These are phyloP conservation scores for Lagopus muta DNA, from an alignment of 2,113 vertebrate genomes.

Conservation along the genomic window DNA sequence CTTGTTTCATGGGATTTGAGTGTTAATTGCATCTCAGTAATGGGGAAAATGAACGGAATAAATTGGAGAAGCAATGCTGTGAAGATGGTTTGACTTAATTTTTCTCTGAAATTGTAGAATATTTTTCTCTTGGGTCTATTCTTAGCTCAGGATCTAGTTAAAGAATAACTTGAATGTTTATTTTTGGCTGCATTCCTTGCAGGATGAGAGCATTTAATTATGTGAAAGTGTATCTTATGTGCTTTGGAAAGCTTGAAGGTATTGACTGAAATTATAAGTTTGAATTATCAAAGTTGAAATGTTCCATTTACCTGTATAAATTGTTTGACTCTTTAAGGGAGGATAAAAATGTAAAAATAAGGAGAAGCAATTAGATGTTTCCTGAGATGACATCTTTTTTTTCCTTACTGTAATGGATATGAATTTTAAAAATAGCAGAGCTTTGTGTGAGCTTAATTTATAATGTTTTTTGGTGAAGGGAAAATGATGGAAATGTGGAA, in stretches of 20 bases:
- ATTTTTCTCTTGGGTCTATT: not conserved
- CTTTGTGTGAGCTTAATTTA: not conserved
- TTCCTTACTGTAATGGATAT: not conserved
- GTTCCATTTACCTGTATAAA: not conserved
- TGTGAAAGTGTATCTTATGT: not conserved
- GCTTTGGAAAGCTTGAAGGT: not conserved
- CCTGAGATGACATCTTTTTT: not conserved
- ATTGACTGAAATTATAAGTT: not conserved
- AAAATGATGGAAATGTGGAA: not conserved
- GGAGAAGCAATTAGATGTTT: not conserved
- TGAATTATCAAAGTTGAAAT: not conserved
- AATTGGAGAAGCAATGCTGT: not conserved
- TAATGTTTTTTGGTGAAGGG: not conserved
- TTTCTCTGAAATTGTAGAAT: not conserved
- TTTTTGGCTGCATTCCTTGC: not conserved
- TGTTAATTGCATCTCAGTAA: not conserved
- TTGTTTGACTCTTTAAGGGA: not conserved
- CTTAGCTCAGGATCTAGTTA: not conserved
- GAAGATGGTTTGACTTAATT: not conserved
- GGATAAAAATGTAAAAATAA: not conserved
- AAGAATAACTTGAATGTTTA: not conserved
- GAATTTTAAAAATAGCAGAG: not conserved
- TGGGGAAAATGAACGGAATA: not conserved
- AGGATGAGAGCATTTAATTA: not conserved
- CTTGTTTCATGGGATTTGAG: not conserved